Conservation (phyloP, 1,140 invertebrate species). For the Manduca sexta region DNA sequence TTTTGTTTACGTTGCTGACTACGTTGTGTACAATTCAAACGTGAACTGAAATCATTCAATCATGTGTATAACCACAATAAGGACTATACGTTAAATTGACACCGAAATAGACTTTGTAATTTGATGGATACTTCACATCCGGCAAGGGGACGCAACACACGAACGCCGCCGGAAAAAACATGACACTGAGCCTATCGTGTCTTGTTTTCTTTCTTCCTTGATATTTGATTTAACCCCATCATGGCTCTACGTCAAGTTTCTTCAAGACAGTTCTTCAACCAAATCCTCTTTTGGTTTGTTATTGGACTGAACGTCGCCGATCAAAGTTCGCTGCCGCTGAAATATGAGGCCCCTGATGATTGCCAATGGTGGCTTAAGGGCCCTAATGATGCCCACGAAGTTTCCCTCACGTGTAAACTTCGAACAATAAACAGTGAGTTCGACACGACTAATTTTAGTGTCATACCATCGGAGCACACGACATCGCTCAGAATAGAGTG, state of each 20-base stretch:
- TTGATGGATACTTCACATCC: conserved; percentile 69
- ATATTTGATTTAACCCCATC: conserved; percentile 62
- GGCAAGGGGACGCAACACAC: conserved; percentile 59
- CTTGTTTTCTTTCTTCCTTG: conserved; percentile 69
- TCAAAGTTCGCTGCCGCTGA: conserved; percentile 73
- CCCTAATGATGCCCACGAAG: conserved; percentile 77
- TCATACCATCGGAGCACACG: conserved; percentile 88
- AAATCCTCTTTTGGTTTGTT: conserved; percentile 61
- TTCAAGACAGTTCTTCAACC: conserved; percentile 41
- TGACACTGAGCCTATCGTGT: conserved; percentile 64
- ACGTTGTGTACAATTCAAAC: conserved; percentile 16
- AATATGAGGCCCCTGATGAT: conserved; percentile 88
- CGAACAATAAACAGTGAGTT: conserved; percentile 87
- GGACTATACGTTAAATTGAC: conserved; percentile 56
- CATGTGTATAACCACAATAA: conserved; percentile 43
- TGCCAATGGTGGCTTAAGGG: conserved; percentile 82
- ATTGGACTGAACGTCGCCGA: conserved; percentile 65
- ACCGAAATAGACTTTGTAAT: conserved; percentile 58
- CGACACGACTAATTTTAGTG: conserved; percentile 90
- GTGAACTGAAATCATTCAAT: conserved; percentile 34
- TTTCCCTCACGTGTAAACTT: conserved; percentile 85
- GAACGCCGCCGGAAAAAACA: conserved; percentile 70
- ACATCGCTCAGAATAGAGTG: conserved; percentile 85
- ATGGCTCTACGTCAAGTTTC: conserved; percentile 51
- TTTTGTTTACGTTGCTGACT: conserved; percentile 39